Base-by-base conservation (phyloP, 2,797 vertebrate species). In the Sebastes jordani region DNA sequence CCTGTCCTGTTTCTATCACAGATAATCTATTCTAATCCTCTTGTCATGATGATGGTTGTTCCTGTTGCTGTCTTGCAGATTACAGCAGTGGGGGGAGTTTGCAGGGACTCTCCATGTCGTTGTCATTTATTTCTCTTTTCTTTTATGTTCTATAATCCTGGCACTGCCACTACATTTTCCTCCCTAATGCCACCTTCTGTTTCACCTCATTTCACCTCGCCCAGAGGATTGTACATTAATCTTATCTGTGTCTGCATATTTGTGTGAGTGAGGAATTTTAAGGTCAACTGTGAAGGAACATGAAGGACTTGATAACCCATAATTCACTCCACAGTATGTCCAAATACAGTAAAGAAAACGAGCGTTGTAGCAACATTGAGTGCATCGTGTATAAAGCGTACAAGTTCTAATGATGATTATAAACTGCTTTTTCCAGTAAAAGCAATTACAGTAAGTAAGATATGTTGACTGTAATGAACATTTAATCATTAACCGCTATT, bases 11-110 rank as follows among this genome's bases (percentile, higher is more conserved):
- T 76, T 83, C 42, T 70, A 38, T 76, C 61, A 38, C 62, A 54
- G 69, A 86, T 90, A 77, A 91, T 91, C 85, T 83, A 2, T 20
- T 81, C 29, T 90, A 85, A 93, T 92, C 88, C 69, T 18, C 20
- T 62, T 82, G 55, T 76, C 70, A 59, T 64, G 25, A 71, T 68
- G 25, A 61, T 66, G n/a, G 29, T 60, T 84, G 64, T 69, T 75
- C 62, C 55, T 70, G 59, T 72, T 63, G 72, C 62, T 80, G 46
- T 76, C 65, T 71, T 78, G 71, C 49, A 84, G 67, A 82, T 90
- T 85, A 73, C 49, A 78, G 64, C 42, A 67, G 55, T 27, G 30
- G 38, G 18, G 46, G 7, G 49, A 42, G 38, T 42, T 69, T 63
- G 30, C 67, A 10, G 14, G 0, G n/a, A 73, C 38, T 71, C 36